Evolutionary conservation across 2,797 vertebrate species (phyloP), one percentile per base, ranked within the genome.

Genomic region (Discoglossus pictus): DNA sequence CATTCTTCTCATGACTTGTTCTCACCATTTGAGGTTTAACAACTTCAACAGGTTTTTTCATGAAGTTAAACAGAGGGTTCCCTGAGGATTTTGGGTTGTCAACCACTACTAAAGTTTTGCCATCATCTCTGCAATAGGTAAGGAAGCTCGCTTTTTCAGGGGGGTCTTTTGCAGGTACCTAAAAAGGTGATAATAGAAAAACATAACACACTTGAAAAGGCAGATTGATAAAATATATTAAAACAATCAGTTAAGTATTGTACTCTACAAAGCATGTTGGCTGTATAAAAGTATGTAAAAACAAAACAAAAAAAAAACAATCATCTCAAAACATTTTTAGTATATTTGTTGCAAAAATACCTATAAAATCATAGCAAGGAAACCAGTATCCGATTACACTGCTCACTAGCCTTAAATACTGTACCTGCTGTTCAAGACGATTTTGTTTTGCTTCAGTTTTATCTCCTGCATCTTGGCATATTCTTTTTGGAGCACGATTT

Each of bases 401-500:
- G n/a, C n/a, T n/a, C n/a, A n/a, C n/a, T n/a, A n/a, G n/a, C n/a
- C n/a, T n/a, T n/a, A n/a, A n/a, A n/a, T n/a, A n/a, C n/a, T 7
- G 20, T 58, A 70, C 68, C 52, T 35, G n/a, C n/a, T n/a, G 5
- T 42, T 55, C 44, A 10, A 40, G 34, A 31, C 24, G 35, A 16
- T 10, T 69, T 21, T 84, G 79, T 75, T 90, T 90, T 42, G 76
- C 75, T 63, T 79, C 73, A n/a, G 73, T 23, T 51, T 38, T 75
- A 55, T 61, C 80, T 53, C 47, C 78, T 13, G 12, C 78, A 10
- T 86, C 83, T 31, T 73, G 73, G 43, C 75, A 79, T 24, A 83
- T 86, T 65, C 89, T 84, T 72, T 90, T 90, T 15, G 75, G 7
- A 2, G 79, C 75, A 27, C 69, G 78, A 43, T 72, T 61, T 79